Conservation (phyloP, 2,888 invertebrate genomes). For the Lottia gigantea region DNA sequence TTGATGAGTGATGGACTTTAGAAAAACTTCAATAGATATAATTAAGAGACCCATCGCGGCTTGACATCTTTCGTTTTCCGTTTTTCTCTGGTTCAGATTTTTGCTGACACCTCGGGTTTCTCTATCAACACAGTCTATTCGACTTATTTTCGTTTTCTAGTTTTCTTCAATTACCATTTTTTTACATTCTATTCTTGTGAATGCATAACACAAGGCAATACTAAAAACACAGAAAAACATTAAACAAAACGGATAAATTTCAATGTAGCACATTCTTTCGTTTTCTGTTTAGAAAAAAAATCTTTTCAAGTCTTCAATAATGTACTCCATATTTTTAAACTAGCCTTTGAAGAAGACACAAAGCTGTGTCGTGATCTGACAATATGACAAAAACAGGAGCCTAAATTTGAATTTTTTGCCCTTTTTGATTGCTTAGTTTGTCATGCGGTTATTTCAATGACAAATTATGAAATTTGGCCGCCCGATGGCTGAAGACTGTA, state of each 20-base stretch:
- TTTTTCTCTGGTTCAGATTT: not conserved
- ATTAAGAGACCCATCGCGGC: conserved; percentile 20
- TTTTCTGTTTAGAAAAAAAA: not conserved
- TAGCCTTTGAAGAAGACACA: no score
- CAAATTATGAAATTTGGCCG: no score
- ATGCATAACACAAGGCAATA: not conserved
- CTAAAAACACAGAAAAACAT: conserved; percentile 2
- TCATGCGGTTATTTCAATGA: no score
- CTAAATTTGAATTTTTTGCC: no score
- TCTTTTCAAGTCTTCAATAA: no score
- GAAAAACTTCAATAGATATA: conserved; percentile 26
- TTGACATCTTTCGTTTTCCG: conserved; percentile 21
- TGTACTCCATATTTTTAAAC: no score
- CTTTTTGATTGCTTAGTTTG: no score
- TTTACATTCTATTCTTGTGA: not conserved
- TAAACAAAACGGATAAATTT: not conserved
- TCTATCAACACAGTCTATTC: not conserved
- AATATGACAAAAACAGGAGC: no score
- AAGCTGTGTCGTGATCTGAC: no score
- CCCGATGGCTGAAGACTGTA: no score
- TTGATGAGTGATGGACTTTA: conserved; percentile 30
- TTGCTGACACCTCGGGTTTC: conserved; percentile 6
- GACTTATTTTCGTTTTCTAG: not conserved
- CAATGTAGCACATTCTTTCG: not conserved
- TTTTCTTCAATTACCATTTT: not conserved